These are phyloP conservation scores for Harpalus rubripes DNA, from an alignment of 2,888 invertebrate genomes.

Conservation along the genomic window DNA sequence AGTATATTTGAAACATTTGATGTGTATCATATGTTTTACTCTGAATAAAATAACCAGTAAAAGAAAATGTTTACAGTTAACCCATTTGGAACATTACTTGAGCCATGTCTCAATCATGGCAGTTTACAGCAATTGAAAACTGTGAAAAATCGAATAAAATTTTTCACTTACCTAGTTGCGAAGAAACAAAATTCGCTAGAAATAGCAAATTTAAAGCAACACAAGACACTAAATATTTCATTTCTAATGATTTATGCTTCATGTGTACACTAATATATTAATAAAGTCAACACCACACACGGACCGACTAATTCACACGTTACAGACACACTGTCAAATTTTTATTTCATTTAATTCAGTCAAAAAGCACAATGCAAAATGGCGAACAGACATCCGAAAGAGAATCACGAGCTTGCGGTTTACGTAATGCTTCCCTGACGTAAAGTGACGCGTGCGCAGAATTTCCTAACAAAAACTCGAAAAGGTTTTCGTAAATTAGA, in stretches of 20 bases:
- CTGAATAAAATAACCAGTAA: conserved; percentile 28
- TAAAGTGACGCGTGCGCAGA: conserved; percentile 71
- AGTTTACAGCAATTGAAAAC: background rate
- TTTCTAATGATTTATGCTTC: conserved; percentile 71
- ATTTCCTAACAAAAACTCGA: conserved; percentile 45
- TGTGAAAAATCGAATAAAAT: conserved; percentile 30
- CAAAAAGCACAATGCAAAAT: conserved; percentile 73
- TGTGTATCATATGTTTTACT: background rate
- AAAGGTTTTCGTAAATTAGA: conserved; percentile 55
- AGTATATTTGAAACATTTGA: conserved; percentile 29
- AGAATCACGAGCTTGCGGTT: conserved; percentile 74
- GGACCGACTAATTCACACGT: conserved; percentile 70
- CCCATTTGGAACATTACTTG: conserved; percentile 4
- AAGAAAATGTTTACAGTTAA: conserved; percentile 10
- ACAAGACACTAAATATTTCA: conserved; percentile 75
- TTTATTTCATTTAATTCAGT: conserved; percentile 72
- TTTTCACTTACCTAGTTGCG: conserved; percentile 70
- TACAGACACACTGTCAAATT: conserved; percentile 72
- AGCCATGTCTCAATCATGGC: conserved; percentile 22
- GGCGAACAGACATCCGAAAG: conserved; percentile 74
- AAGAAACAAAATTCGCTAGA: conserved; percentile 73
- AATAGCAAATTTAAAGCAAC: conserved; percentile 73
- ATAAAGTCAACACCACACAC: conserved; percentile 69
- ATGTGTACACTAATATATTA: conserved; percentile 70
- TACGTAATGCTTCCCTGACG: conserved; percentile 73